Conservation (phyloP, 2,797 vertebrate genomes). For the Anguilla pacifica region DNA sequence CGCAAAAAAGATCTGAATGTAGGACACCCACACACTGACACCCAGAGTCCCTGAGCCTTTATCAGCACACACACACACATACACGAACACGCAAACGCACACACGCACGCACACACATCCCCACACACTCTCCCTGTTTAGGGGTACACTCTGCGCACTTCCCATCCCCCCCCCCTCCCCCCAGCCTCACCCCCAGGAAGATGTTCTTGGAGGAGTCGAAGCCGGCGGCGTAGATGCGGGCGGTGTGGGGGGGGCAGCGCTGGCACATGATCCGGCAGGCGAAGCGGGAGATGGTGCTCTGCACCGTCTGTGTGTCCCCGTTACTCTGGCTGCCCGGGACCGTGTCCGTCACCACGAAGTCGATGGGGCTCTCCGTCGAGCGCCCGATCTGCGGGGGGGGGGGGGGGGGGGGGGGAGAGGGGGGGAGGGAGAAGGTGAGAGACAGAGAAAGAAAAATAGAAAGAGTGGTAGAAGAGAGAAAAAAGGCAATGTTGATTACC, state of each 20-base stretch:
- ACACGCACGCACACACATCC: neutral
- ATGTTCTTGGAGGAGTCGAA: constrained; percentile 97
- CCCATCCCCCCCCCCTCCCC: neutral
- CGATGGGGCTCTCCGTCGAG: constrained; percentile 90
- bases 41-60: too few species aligned
- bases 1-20: too few species aligned
- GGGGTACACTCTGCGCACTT: too few species aligned
- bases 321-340: constrained; percentile 79
- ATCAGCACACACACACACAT: too few species aligned
- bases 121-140: neutral
- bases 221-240: constrained; percentile 90
- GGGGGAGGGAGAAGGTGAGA: neutral
- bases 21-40: too few species aligned
- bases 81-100: too few species aligned
- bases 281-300: constrained; percentile 95
- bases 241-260: constrained; percentile 83
- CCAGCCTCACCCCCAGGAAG: constrained; percentile 86
- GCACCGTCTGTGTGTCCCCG: constrained; percentile 76
- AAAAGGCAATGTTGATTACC: neutral
- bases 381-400: constrained; percentile 80
- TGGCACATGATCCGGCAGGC: constrained; percentile 95
- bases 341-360: constrained; percentile 91
- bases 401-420: too few species aligned
- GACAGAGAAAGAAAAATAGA: too few species aligned
- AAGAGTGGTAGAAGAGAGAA: neutral